phyloP scores from a whole-genome alignment of 2,888 invertebrate species.

The Agrotis puta region DNA sequence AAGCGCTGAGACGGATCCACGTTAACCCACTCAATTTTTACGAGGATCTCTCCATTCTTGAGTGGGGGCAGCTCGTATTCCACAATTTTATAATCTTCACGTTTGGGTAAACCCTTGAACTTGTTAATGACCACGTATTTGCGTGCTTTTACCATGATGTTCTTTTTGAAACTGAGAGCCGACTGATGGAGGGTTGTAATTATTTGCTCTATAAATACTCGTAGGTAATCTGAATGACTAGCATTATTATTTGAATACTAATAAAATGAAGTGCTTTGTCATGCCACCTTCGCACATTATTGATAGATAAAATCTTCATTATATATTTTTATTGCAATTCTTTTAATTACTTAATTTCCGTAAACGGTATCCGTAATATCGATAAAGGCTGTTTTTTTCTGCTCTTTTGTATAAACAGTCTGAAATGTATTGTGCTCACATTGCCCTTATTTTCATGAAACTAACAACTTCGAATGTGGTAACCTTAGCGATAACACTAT shows the following conservation, averaged over 20 bases:
- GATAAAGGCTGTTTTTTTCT: too few relatives aligned
- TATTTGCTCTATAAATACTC: background rate
- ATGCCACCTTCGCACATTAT: conserved; percentile 91
- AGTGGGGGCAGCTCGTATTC: conserved; percentile 88
- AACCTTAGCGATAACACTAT: too few relatives aligned
- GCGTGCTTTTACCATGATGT: conserved; percentile 86
- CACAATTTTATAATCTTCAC: conserved; percentile 90
- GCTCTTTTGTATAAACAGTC: too few relatives aligned
- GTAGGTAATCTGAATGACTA: background rate
- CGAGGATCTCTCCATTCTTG: conserved; percentile 77
- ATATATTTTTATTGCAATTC: too few relatives aligned
- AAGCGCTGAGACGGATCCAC: conserved; percentile 73
- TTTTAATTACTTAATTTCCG: too few relatives aligned
- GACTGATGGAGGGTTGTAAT: background rate
- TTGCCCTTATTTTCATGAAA: too few relatives aligned
- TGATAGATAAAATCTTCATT: conserved; percentile 54
- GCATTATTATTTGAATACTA: background rate
- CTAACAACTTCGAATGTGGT: too few relatives aligned
- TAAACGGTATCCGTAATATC: too few relatives aligned
- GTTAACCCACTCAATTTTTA: conserved; percentile 75
- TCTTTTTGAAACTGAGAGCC: background rate
- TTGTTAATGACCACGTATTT: conserved; percentile 83
- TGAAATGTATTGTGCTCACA: too few relatives aligned
- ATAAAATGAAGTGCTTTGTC: conserved; percentile 75
- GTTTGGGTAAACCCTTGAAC: conserved; percentile 91